Conservation (phyloP, 2,797 vertebrate genomes). For the Channallabes apus region DNA sequence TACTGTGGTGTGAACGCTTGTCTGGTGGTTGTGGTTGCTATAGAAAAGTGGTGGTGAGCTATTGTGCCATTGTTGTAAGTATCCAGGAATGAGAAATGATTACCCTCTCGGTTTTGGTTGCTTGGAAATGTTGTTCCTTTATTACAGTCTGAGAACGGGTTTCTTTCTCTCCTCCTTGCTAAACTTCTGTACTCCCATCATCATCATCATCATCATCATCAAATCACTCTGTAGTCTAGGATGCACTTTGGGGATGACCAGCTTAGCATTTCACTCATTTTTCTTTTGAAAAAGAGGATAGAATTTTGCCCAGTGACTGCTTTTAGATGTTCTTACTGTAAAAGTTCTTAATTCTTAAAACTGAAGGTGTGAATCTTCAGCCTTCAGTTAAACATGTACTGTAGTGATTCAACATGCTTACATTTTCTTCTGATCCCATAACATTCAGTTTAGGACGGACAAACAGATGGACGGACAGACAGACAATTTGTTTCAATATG, state of each 20-base stretch:
- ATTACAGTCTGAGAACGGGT: conserved; percentile 27
- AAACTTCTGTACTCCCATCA: conserved; percentile 19
- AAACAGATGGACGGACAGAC: neutral
- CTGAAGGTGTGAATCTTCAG: neutral
- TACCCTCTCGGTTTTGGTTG: conserved; percentile 77
- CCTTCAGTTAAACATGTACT: neutral
- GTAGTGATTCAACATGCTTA: too few species aligned
- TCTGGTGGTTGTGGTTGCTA: conserved; percentile 73
- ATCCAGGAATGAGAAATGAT: conserved; percentile 73
- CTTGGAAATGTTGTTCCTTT: conserved; percentile 71
- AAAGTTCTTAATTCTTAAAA: neutral
- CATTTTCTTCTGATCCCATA: too few species aligned
- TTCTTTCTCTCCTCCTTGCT: conserved; percentile 16
- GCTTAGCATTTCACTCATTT: neutral
- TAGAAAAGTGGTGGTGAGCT: conserved; percentile 66
- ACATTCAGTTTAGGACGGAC: neutral
- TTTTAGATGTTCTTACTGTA: neutral
- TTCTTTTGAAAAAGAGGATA: neutral
- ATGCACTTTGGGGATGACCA: conserved; percentile 1
- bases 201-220: conserved; percentile 32
- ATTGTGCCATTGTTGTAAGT: conserved; percentile 83
- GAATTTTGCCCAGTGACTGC: neutral
- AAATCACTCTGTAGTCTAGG: neutral
- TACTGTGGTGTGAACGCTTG: conserved; percentile 69
- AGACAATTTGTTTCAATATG: neutral